Percentiles rank a stretch among this genome's conserved stretches.
phyloP scores from a whole-genome alignment of 2,797 vertebrate genomes.

The Tapera naevia region DNA sequence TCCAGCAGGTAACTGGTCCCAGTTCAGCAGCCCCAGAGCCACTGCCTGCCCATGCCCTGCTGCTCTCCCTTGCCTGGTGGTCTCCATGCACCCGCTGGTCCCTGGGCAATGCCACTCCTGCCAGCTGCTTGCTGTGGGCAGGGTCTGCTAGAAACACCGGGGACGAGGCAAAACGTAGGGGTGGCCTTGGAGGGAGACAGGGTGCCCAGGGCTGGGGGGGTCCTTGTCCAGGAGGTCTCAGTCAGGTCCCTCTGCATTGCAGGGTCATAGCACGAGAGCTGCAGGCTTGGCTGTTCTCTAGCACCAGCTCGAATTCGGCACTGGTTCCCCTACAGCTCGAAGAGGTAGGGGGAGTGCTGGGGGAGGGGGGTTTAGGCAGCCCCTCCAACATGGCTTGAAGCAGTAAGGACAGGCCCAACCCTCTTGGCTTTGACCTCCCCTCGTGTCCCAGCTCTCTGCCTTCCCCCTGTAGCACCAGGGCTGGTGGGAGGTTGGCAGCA shows the following conservation, averaged over 20 bases:
- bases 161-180: not conserved
- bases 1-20: slow-evolving; percentile 74
- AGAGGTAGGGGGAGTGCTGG: not conserved
- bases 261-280: not conserved
- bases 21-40: not conserved
- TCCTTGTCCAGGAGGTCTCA: not conserved
- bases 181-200: fast-evolving
- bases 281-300: slow-evolving; percentile 17
- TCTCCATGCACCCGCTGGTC: not conserved
- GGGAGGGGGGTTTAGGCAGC: not conserved
- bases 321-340: not conserved
- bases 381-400: not conserved
- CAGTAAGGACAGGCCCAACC: not conserved
- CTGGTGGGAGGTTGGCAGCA: not conserved
- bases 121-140: not conserved
- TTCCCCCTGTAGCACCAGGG: not conserved
- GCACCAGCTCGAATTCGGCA: not conserved
- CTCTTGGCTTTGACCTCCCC: not conserved
- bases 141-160: not conserved
- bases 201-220: not conserved
- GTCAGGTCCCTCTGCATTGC: slow-evolving; percentile 12
- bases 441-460: not conserved
- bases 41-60: not conserved
- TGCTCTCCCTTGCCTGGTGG: fast-evolving
- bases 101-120: not conserved